phyloP scores from a whole-genome alignment of 92 coral and sea anemone species.

The Anthopleura xanthogrammica region DNA sequence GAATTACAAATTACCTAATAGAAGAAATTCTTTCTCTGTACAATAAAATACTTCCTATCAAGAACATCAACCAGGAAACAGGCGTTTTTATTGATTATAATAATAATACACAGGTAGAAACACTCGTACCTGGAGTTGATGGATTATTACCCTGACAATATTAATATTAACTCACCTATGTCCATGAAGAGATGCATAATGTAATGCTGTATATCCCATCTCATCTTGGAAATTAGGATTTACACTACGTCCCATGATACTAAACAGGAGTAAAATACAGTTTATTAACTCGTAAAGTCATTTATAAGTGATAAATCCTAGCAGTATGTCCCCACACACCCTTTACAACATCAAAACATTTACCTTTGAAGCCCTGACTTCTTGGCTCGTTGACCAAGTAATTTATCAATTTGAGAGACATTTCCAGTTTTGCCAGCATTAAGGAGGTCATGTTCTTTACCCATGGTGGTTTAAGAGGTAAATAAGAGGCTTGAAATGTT shows the following conservation, averaged over 20 bases:
- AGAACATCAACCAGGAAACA: neutral
- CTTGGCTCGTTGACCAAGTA: slow-evolving; percentile 79
- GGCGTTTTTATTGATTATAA: neutral
- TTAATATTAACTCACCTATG: slow-evolving; percentile 57
- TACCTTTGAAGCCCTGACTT: slow-evolving; percentile 87
- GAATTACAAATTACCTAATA: neutral
- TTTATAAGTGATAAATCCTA: neutral
- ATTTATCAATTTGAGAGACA: slow-evolving; percentile 92
- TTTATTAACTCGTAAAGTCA: neutral
- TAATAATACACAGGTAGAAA: neutral
- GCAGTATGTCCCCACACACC: neutral
- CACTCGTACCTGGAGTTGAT: neutral
- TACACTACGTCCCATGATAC: slow-evolving; percentile 72
- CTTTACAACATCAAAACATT: neutral
- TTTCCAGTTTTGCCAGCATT: slow-evolving; percentile 93
- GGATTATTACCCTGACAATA: neutral
- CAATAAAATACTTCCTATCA: neutral
- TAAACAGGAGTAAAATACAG: slow-evolving; percentile 20
- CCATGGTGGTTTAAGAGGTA: slow-evolving; percentile 52
- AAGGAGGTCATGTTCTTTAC: slow-evolving; percentile 94
- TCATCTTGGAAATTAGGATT: slow-evolving; percentile 92
- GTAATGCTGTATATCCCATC: slow-evolving; percentile 91
- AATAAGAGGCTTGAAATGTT: neutral
- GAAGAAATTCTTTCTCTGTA: neutral
- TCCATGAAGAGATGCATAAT: slow-evolving; percentile 85